Evolutionary conservation across 2,888 invertebrate species (phyloP), one percentile per base, ranked within the genome.

Genomic region (Carpatolechia fugitivella): DNA sequence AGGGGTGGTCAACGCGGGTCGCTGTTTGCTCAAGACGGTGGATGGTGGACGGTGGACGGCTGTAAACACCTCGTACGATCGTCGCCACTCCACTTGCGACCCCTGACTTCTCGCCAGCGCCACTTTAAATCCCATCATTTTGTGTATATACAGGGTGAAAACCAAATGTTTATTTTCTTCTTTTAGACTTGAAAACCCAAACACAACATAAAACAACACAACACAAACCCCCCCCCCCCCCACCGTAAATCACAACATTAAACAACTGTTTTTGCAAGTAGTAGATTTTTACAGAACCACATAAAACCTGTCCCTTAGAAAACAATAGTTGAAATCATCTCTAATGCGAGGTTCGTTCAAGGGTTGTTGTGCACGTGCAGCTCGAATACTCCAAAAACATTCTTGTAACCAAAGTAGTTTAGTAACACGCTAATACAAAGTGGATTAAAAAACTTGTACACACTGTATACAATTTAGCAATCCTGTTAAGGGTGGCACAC

Each of bases 21-120:
- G 72, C 70, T 78, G 82, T 81, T 81, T 81, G 81, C 78, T 78
- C 84, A 85, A 82, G 81, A 80, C 74, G 75, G 24, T 24, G 24
- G 24, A 24, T 68, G 69, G 71, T 40, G 10, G 18, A 11, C 40
- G 18, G 13, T n/a, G 7, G 38, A 16, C 16, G 18, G 10, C 40
- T 4, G 1, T 78, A 76, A 79, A 79, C 83, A 84, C 83, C 80
- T 83, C 79, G 72, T 74, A 70, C 70, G 68, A 68, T 69, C 67
- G 69, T 69, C 67, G 69, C 60, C 68, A 59, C 66, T 24, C 3
- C 65, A 59, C 60, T 60, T 55, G 61, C 62, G 61, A 64, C 66
- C 74, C 69, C 72, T 70, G 74, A 71, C 74, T 74, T 74, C 63
- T 61, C 52, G 60, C 62, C 66, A 62, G 61, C 52, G 60, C 62